Base-by-base conservation (phyloP, 2,888 invertebrate genomes). In the Bellardia pandia region DNA sequence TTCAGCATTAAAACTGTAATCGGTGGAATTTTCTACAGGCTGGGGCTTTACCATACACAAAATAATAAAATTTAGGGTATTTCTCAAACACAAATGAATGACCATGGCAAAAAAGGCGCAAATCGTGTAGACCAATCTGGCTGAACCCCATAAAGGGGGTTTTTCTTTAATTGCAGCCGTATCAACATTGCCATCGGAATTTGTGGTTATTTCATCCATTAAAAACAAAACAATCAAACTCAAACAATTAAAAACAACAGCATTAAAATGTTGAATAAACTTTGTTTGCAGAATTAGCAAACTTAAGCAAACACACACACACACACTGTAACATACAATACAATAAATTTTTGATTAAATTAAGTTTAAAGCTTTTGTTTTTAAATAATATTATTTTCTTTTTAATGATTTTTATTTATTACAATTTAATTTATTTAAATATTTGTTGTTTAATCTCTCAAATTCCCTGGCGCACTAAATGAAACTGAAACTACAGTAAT, bases 11-110 rank as follows among this genome's bases (percentile, higher is more conserved):
- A 58, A 23, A 66, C 53, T 68, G 33, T 3, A 30, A 8, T 30
- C 69, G 14, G 7, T 80, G 7, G 0, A 16, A 77, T 56, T 90
- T 89, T 80, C 72, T 5, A 33, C 13, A n/a, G 76, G 78, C 4
- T 93, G 92, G 5, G 92, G 91, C 85, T 94, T 94, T 16, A 95
- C 94, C 95, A 95, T 95, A 89, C 95, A 95, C 4, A 95, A 93
- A 69, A 95, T 93, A 5, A 94, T 94, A 86, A 95, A 94, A 88
- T 94, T 94, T 58, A 95, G 92, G 90, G 94, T 94, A 79, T 94
- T 94, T 9, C 95, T 92, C 91, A 95, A 91, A 64, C 92, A 90
- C 66, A 94, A 90, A 4, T 94, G 93, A 14, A 91, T 89, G 7
- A 92, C 88, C 86, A 93, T 92, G 11, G 92, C 89, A 3, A 93